Evolutionary conservation across 2,797 vertebrate genomes (phyloP).

Genomic region (Enteromius viviparus): DNA sequence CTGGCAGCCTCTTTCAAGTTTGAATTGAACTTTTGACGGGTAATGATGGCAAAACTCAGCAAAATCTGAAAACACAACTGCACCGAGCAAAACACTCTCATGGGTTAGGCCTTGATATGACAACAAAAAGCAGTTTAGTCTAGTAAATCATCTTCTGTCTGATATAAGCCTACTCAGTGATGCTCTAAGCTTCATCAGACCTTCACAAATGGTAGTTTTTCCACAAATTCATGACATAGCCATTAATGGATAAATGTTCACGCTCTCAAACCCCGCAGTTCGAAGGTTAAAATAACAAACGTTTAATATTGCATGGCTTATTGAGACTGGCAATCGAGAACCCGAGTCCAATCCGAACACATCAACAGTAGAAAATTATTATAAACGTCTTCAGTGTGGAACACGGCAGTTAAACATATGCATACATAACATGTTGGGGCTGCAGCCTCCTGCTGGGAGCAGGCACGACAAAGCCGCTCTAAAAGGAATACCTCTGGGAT

Average conservation of each 20-base stretch:
- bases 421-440: constrained; percentile 86
- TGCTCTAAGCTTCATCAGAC: neutral
- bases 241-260: neutral
- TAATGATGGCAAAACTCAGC: constrained; percentile 52
- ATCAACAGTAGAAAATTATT: constrained; percentile 75
- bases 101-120: neutral
- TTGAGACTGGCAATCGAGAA: constrained; percentile 64
- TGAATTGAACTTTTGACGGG: constrained; percentile 62
- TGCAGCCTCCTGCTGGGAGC: constrained; percentile 87
- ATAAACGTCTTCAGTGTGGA: constrained; percentile 75
- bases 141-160: neutral
- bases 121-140: neutral
- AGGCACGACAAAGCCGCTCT: constrained; percentile 90
- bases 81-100: constrained; percentile 1
- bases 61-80: constrained; percentile 9
- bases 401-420: constrained; percentile 83
- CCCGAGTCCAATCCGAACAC: constrained; percentile 71
- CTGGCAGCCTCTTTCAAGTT: constrained; percentile 67
- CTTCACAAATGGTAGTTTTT: neutral
- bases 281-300: constrained; percentile 17
- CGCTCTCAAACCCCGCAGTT: constrained; percentile 33
- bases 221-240: neutral
- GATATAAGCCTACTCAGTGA: neutral
- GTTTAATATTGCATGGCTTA: neutral
- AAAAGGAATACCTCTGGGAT: constrained; percentile 93